These are phyloP conservation scores for Drymodes brunneopygia DNA, from an alignment of 2,113 vertebrate species.

Conservation along the genomic window DNA sequence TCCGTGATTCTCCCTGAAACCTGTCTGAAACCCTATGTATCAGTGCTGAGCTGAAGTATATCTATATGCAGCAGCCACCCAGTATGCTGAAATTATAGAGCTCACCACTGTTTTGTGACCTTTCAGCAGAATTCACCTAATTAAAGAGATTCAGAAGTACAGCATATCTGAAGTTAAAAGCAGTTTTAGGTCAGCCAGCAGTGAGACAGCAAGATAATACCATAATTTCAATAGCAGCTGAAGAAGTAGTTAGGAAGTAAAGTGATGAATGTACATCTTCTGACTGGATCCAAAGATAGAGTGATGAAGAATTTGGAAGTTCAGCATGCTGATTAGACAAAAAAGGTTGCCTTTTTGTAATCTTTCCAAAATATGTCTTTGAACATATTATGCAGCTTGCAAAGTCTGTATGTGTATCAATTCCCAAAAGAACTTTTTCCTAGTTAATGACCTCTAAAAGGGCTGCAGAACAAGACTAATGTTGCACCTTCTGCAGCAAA, in stretches of 20 bases:
- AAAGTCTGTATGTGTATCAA: neutral
- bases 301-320: neutral
- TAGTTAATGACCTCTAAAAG: neutral
- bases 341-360: neutral
- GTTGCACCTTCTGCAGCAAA: neutral
- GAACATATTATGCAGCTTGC: neutral
- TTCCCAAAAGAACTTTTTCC: neutral
- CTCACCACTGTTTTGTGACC: neutral
- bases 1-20: neutral
- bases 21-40: neutral
- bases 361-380: neutral
- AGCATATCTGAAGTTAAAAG: neutral
- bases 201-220: neutral
- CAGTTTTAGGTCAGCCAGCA: neutral
- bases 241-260: neutral
- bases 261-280: neutral
- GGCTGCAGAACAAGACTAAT: neutral
- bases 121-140: neutral
- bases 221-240: neutral
- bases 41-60: neutral
- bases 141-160: neutral
- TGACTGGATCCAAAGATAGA: neutral
- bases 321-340: neutral
- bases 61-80: neutral
- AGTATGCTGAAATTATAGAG: neutral